These are phyloP conservation scores for Lamprotornis superbus DNA, from an alignment of 2,113 vertebrate species.

Conservation along the genomic window DNA sequence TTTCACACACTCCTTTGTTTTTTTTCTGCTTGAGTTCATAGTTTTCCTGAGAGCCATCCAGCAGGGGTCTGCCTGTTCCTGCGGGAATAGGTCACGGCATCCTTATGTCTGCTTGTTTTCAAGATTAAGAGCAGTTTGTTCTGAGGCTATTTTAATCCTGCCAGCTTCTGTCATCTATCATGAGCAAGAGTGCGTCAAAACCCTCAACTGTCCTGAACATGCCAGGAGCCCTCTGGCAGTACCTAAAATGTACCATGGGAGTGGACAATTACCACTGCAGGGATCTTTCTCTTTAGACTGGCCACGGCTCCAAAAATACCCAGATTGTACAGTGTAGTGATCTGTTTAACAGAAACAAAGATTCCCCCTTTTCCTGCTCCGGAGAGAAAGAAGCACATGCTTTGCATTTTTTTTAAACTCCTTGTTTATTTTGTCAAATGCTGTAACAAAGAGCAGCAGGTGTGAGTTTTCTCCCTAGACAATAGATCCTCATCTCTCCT, in stretches of 20 bases:
- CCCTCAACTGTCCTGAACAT: not conserved
- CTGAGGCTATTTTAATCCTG: not conserved
- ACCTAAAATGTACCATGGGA: not conserved
- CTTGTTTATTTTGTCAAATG: not conserved
- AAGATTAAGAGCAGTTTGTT: not conserved
- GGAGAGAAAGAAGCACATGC: not conserved
- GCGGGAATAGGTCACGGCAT: not conserved
- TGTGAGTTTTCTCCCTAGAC: not conserved
- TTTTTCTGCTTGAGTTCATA: not conserved
- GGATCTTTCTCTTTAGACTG: not conserved
- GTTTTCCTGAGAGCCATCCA: not conserved
- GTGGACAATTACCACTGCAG: not conserved
- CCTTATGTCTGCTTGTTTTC: not conserved
- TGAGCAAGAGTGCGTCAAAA: not conserved
- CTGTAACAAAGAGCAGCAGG: not conserved
- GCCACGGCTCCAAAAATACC: not conserved
- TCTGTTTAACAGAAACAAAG: not conserved
- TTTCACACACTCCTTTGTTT: rapidly evolving
- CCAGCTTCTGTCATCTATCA: not conserved
- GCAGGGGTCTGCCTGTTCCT: not conserved
- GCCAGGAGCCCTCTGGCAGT: not conserved
- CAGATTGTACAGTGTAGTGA: not conserved
- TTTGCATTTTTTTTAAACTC: not conserved
- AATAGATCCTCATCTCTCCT: not conserved
- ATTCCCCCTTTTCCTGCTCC: not conserved